A percentile compares a stretch with the other conserved stretches of the same genome.
These are phyloP conservation scores for Prionace glauca DNA, from an alignment of 2,797 vertebrate species.

Conservation along the genomic window DNA sequence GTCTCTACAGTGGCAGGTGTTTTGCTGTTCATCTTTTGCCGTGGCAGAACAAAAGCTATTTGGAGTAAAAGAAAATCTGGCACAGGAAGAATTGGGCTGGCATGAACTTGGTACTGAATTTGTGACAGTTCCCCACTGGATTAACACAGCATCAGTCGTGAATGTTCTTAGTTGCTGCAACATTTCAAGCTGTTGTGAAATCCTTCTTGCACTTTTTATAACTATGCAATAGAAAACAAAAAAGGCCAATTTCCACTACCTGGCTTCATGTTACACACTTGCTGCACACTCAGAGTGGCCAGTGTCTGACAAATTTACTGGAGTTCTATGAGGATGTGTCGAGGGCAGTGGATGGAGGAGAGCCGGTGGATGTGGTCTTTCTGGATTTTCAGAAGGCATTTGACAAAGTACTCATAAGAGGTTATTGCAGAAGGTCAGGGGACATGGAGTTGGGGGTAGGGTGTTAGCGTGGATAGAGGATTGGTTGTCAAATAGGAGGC, in stretches of 20 bases:
- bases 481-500: no score
- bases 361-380: no score
- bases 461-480: no score
- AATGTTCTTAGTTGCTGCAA: neutral
- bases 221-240: neutral
- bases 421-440: no score
- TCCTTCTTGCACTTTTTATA: neutral
- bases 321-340: no score
- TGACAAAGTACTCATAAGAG: no score
- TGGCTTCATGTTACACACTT: neutral
- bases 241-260: no score
- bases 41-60: neutral
- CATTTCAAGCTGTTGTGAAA: neutral
- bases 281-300: neutral
- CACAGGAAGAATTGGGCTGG: neutral
- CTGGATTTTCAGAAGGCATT: no score
- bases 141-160: neutral
- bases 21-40: neutral
- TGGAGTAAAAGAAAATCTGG: neutral
- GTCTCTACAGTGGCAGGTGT: neutral
- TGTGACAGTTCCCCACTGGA: neutral
- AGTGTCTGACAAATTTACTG: no score
- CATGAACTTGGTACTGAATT: neutral
- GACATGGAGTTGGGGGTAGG: no score
- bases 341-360: no score